Base-by-base conservation (phyloP, 1,140 invertebrate genomes). In the Pseudomyrmex gracilis region DNA sequence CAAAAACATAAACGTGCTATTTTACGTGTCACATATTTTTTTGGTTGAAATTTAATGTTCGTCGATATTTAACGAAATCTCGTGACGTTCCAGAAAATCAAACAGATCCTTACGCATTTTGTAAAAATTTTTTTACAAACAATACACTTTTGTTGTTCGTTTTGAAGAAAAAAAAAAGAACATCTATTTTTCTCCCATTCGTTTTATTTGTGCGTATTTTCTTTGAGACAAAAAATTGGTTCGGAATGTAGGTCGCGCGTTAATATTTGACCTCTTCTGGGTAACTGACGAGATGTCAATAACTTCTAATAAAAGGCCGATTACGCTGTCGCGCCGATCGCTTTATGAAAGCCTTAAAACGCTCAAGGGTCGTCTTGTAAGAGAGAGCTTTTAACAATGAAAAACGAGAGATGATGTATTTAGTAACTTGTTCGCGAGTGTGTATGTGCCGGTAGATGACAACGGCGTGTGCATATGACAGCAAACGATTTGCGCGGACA, bases 241-340 rank as follows among this genome's bases (percentile, higher is more conserved):
- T 87, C 53, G 5, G 58, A 67, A 34, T 47, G 13, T 73, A 64
- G 51, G 45, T 57, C 67, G 10, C 47, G n/a, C 53, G 34, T 34
- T 49, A 57, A 55, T 88, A 57, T 88, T 88, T 74, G 83, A 68
- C 49, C 47, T 24, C 13, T 64, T 67, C 64, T 53, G 55, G 66
- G 68, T 34, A 60, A 88, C 57, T 73, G 82, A 82, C 83, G 17
- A 83, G 73, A 53, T 83, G 86, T 85, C 87, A 84, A 88, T 88
- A 88, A 82, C 82, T 87, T 88, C 53, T 73, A 61, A 45, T 53
- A 73, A 85, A 88, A 88, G 84, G 71, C 73, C 49, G 83, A 74
- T 47, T 78, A 73, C 45, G 51, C 17, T 47, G 24, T 53, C 70
- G 61, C 47, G 43, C 17, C 47, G 67, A 64, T 66, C 47, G 67